Evolutionary conservation across 1,140 invertebrate species (phyloP), one percentile per base, ranked within the genome.

Genomic region (Hyles vespertilio): DNA sequence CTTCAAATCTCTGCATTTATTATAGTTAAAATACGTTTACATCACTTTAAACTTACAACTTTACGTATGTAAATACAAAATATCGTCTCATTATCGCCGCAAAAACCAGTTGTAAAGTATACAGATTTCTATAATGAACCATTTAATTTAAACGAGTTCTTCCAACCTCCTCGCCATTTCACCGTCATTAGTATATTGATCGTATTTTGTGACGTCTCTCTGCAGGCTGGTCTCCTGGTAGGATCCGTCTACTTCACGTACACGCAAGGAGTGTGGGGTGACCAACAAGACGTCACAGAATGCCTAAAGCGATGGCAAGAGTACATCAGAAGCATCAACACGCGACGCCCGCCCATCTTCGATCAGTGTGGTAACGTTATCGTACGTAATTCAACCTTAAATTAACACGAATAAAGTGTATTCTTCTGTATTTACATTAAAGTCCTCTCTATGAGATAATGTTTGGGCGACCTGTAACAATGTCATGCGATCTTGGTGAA

Each of bases 211-310:
- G 44, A 48, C 7, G 10, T 48, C 45, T 63, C 56, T 63, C 45
- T 6, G 5, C 75, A 87, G 86, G 80, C 81, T 80, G 85, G 79
- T 49, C 74, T 89, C 74, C 74, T 89, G 56, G 80, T 75, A 70
- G 79, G 85, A 33, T 70, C 78, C 53, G 70, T 84, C 49, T 84
- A 84, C 62, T 89, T 85, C 70, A 89, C 86, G 64, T 82, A 81
- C 59, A 64, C 69, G 45, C 84, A 89, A 75, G 86, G 86, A 67
- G 71, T 89, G 53, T 89, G 88, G 88, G 85, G 86, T 59, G 77
- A 86, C 51, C 85, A 87, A 65, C 79, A 71, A 68, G 77, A 81
- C 56, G 79, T 81, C 59, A 84, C 76, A 22, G 83, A 85, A 61
- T 85, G 80, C 70, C 61, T 86, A 51, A 69, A 74, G 8, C 79